Base-by-base conservation (phyloP, 2,113 vertebrate species). In the Coryphaenoides rupestris region DNA sequence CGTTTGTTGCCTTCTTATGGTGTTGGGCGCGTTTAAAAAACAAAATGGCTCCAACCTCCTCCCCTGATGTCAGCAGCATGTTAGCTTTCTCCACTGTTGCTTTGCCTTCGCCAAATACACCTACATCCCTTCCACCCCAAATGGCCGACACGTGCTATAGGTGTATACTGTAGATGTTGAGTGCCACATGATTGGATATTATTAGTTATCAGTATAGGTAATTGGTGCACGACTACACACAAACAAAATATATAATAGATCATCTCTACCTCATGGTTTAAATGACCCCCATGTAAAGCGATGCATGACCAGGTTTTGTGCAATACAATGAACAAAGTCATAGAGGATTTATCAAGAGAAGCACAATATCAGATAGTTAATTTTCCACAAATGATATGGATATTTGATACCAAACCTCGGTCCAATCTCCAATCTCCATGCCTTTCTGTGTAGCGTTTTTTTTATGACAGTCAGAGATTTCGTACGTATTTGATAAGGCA, bases 261-360 rank as follows among this genome's bases (percentile, higher is more conserved):
- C n/a, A 65, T 77, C 73, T 81, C 81, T 87, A 80, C 85, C 80
- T 88, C 82, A 65, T 63, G 23, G 66, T 74, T 62, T 65, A 71
- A 73, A 57, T 58, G 65, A 77, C 65, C 60, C n/a, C 46, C 53
- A 21, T 16, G 28, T 17, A 65, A 69, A 73, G 52, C 45, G 75
- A 33, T 19, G 21, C 63, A 19, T 49, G 47, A 55, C 45, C 19
- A 0, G 33, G 19, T 67, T 63, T 55, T n/a, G 66, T 73, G 72
- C 47, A 59, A 46, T 65, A 55, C 73, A 69, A 65, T 50, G 47
- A 72, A 63, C 57, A 55, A 73, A 72, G n/a, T 40, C 10, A 40
- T 40, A 40, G 9, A 63, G 24, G 15, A 57, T 59, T 68, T 58
- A 40, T 6, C 52, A 46, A 46, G 3, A 65, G 59, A 87, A 88